phyloP scores from a whole-genome alignment of 2,113 vertebrate genomes.

The Eublepharis macularius region DNA sequence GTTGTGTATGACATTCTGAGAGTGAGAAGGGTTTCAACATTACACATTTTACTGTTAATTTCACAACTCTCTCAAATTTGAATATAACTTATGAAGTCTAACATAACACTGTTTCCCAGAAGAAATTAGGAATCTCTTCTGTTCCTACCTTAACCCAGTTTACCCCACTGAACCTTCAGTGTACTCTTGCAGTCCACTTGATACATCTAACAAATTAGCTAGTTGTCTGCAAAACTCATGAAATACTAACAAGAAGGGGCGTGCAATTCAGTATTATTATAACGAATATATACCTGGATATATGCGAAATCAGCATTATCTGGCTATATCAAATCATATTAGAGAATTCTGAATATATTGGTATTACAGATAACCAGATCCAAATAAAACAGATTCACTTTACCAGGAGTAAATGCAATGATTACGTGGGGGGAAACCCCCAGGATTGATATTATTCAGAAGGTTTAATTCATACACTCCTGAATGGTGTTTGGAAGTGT shows the following conservation, averaged over 20 bases:
- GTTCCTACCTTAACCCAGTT: neutral
- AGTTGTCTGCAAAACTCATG: neutral
- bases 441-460: neutral
- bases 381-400: too few relatives aligned
- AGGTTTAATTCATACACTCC: neutral
- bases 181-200: neutral
- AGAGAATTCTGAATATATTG: too few relatives aligned
- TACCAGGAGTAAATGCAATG: neutral
- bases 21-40: neutral
- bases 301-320: too few relatives aligned
- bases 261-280: too few relatives aligned
- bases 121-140: neutral
- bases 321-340: too few relatives aligned
- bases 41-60: neutral
- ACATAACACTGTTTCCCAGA: neutral
- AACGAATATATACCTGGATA: too few relatives aligned
- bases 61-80: neutral
- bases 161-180: neutral
- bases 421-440: too few relatives aligned
- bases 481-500: neutral
- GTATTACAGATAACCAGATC: too few relatives aligned
- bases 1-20: neutral
- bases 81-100: neutral
- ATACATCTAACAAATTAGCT: neutral
- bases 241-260: neutral